Evolutionary conservation across 2,113 vertebrate species (phyloP).

Genomic region (Stigmatopora nigra): DNA sequence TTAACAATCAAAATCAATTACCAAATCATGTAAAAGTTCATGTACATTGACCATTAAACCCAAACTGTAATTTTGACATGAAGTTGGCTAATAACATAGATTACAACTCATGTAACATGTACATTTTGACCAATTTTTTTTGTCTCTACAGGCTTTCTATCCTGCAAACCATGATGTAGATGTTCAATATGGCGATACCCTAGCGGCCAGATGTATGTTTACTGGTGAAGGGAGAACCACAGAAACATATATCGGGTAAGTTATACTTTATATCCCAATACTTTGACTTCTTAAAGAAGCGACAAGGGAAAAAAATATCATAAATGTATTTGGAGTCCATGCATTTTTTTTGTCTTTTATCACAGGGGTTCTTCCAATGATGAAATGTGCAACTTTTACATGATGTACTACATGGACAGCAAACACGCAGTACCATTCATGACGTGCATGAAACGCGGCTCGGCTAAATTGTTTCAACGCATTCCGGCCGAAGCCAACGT

Average conservation of each 20-base stretch:
- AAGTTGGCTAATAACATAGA: background rate
- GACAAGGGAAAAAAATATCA: too few relatives aligned
- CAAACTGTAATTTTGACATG: too few relatives aligned
- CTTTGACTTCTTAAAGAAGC: background rate
- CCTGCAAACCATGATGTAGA: slow-evolving; percentile 74
- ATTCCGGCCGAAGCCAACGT: slow-evolving; percentile 86
- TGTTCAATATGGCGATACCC: slow-evolving; percentile 78
- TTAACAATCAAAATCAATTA: too few relatives aligned
- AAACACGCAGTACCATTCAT: slow-evolving; percentile 81
- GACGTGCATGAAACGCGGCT: slow-evolving; percentile 80
- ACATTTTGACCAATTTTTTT: background rate
- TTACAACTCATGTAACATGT: background rate
- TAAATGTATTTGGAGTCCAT: too few relatives aligned
- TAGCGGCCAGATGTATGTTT: slow-evolving; percentile 91
- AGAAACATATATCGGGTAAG: slow-evolving; percentile 86
- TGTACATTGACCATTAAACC: too few relatives aligned
- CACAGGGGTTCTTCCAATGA: slow-evolving; percentile 84
- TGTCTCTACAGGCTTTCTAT: slow-evolving; percentile 83
- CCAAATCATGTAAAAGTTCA: too few relatives aligned
- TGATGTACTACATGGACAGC: slow-evolving; percentile 98
- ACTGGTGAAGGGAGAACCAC: slow-evolving; percentile 84
- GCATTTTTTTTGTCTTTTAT: slow-evolving; percentile 9
- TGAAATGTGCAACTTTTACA: slow-evolving; percentile 98
- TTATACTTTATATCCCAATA: background rate
- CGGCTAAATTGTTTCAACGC: slow-evolving; percentile 74